Evolutionary conservation across 2,797 vertebrate species (phyloP), one percentile per base, ranked within the genome.

Genomic region (Acanthurus tractus): DNA sequence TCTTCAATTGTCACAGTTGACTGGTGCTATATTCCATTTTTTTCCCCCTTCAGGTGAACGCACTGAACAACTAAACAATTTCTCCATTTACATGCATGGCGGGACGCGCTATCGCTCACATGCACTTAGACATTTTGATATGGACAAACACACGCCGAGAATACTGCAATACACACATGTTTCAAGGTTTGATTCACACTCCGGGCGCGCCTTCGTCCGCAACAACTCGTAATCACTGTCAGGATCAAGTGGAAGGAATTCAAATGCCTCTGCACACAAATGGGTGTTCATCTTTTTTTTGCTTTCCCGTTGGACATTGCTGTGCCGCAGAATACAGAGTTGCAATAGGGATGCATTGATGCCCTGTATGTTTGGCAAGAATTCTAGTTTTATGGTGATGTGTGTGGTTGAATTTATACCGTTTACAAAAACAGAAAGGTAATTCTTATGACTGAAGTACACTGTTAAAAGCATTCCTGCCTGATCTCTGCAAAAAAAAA

Each of bases 1-100:
- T 88, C 85, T 90, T 70, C 86, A 79, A 74, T 85, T 89, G 88
- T 94, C 93, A 93, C 92, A 90, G 89, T 85, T 72, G 84, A 84
- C 82, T 89, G 86, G 36, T 65, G 76, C 78, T 76, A 58, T 62
- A 85, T 91, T 89, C 84, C 81, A 77, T 45, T 84, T 75, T 45
- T 84, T 75, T 69, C 18, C 18, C 67, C 85, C 88, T 88, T 79
- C 74, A 68, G 87, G 88, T 68, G 17, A 86, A 84, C 48, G 78
- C n/a, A 70, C 61, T 44, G 54, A 85, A 85, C 86, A 75, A 68
- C 88, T 89, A 81, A 92, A 90, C 84, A 77, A 83, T 89, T 87
- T 88, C 74, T 87, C 79, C 54, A 81, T 93, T 92, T 87, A 88
- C 82, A 86, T 88, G 89, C 88, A 82, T 77, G 84, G 58, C 14